Evolutionary conservation across 2,888 invertebrate species (phyloP), one percentile per base, ranked within the genome.

Genomic region (Agrochola macilenta): DNA sequence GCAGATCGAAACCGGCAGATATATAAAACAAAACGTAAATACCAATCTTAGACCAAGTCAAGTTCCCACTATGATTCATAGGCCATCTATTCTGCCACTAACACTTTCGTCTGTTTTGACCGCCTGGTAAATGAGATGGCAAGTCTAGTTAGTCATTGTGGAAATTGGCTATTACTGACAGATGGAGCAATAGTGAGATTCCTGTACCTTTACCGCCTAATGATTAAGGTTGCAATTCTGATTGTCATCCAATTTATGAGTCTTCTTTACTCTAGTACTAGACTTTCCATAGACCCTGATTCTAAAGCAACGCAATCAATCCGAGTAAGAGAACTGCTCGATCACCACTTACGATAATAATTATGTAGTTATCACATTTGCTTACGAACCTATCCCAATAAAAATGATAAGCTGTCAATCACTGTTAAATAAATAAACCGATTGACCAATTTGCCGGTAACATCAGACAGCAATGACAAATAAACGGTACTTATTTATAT

Each of bases 381-480:
- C 54, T 61, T 58, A 64, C 57, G 23, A 57, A 74, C 61, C 46
- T 49, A 72, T 63, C 74, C 61, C 64, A 82, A 76, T 71, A 79
- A 65, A 60, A 82, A 49, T 39, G 14, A 79, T 75, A 66, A 77
- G 39, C 69, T 71, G 82, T 82, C 82, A 81, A 81, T 83, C 79
- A 65, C 57, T 84, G 69, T 78, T 82, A 79, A 75, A 81, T 82
- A 81, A 74, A 83, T 86, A 79, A 83, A 84, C 80, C 61, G 83
- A n/a, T n/a, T n/a, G n/a, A n/a, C 39, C 79, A 82, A 64, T 69
- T 85, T 81, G 88, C 87, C 88, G 88, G 88, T 74, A 73, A 88
- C 85, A 90, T 91, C 91, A 86, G 87, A 87, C 81, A 81, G 84
- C 82, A 84, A 78, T 87, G 90, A 91, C 91, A 91, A 90, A 91